These are phyloP conservation scores for Acrossocheilus wenchowensis DNA, from an alignment of 2,797 vertebrate genomes.

Conservation along the genomic window DNA sequence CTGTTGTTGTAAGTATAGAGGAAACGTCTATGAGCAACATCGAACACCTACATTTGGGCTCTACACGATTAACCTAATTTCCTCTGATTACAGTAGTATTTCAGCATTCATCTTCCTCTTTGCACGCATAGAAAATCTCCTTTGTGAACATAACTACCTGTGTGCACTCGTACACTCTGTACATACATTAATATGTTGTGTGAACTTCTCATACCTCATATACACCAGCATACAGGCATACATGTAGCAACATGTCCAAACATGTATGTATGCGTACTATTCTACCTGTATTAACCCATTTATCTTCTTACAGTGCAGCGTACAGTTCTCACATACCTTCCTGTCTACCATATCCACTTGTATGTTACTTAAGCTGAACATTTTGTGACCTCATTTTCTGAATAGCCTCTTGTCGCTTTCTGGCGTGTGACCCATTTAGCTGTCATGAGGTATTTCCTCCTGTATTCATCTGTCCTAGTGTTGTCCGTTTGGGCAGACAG, in stretches of 20 bases:
- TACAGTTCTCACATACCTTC: slow-evolving; percentile 11
- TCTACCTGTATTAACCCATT: neutral
- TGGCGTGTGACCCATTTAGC: neutral
- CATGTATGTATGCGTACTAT: slow-evolving; percentile 2
- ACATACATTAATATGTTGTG: slow-evolving; percentile 21
- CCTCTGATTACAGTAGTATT: slow-evolving; percentile 3
- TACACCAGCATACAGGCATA: slow-evolving; percentile 31
- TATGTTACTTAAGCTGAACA: slow-evolving; percentile 14
- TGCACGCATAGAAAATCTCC: slow-evolving; percentile 18
- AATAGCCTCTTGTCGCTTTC: slow-evolving; percentile 6
- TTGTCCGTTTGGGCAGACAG: neutral
- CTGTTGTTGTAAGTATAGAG: neutral
- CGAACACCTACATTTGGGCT: neutral
- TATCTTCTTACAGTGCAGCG: neutral
- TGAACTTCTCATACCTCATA: slow-evolving; percentile 41
- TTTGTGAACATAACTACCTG: slow-evolving; percentile 39
- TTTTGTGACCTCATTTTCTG: slow-evolving; percentile 12
- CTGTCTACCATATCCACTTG: slow-evolving; percentile 5
- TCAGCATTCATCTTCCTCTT: slow-evolving; percentile 21
- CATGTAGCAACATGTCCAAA: slow-evolving; percentile 33
- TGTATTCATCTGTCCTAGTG: neutral
- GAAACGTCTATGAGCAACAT: neutral
- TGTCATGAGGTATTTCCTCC: slow-evolving; percentile 14
- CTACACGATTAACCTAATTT: neutral
- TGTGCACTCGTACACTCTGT: slow-evolving; percentile 26